Base-by-base conservation (phyloP, 2,797 vertebrate species). In the Phyllotis vaccarum region DNA sequence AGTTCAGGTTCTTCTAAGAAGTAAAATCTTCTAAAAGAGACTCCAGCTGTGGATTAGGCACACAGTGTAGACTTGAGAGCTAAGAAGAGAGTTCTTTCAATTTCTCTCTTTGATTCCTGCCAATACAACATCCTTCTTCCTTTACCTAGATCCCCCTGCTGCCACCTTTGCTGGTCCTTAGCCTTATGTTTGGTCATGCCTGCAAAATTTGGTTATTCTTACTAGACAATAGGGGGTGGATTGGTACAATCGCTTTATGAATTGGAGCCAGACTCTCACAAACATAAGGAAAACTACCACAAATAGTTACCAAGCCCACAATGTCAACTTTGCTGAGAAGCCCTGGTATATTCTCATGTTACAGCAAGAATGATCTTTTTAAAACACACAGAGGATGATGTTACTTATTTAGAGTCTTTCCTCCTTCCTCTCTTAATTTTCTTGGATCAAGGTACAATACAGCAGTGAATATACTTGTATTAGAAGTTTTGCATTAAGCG, bases 11-110 rank as follows among this genome's bases (percentile, higher is more conserved):
- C 34, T 31, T 60, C 52, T 91, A 56, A n/a, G 22, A n/a, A n/a
- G 49, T n/a, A 52, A 83, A 81, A n/a, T 80, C 37, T 49, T 64
- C 60, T 94, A 49, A 82, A 76, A 75, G 37, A 66, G 29, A 86
- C 74, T 89, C 22, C 43, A 86, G 62, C 4, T 11, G 17, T 70
- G 29, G 2, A 0, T 76, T 14, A 49, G 52, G 22, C 8, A 0
- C 56, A 88, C 64, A 46, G 29, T 66, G 27, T 85, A 46, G 27
- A 58, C 24, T 3, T 3, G 10, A 4, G 19, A 60, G 4, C 85
- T 43, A 27, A 91, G 6, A 54, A 81, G 86, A 83, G 34, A 40
- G 21, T 29, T 11, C 68, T 14, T 34, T 2, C 66, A 14, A 6
- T 43, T n/a, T 49, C 31, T 89, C 6, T 2, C 52, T n/a, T 19